Percentiles rank a stretch among this genome's conserved stretches.
Evolutionary conservation across 2,113 vertebrate species (phyloP).

Genomic region (Melanostigma gelatinosum): DNA sequence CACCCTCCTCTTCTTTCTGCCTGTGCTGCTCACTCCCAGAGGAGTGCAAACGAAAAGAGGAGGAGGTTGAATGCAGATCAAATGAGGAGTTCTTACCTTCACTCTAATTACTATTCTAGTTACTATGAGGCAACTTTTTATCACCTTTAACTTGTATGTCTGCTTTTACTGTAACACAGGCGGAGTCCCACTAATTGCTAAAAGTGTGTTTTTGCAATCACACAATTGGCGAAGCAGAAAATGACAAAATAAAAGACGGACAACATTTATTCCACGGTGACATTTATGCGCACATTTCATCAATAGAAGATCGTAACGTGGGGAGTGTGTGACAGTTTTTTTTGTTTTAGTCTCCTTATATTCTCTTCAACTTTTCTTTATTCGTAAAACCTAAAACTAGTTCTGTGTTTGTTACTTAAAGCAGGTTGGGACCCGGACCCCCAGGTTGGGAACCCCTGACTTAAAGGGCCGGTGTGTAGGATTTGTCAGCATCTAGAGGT

Average conservation of each 20-base stretch:
- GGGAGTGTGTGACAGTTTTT: background rate
- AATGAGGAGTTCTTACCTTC: background rate
- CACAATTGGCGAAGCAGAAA: background rate
- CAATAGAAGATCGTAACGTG: background rate
- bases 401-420: no score
- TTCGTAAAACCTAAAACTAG: background rate
- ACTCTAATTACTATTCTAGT: background rate
- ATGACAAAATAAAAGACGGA: background rate
- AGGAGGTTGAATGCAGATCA: constrained; percentile 20
- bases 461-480: background rate
- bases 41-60: constrained; percentile 29
- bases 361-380: background rate
- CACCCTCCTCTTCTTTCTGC: constrained; percentile 44
- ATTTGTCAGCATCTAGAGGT: no score
- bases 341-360: no score
- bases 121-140: background rate
- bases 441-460: no score
- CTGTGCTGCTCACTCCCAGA: constrained; percentile 26
- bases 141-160: background rate
- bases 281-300: constrained; percentile 16
- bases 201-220: background rate
- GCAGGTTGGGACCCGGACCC: no score
- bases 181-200: background rate
- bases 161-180: background rate
- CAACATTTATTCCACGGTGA: background rate